Evolutionary conservation across 1,140 invertebrate species (phyloP), one percentile per base, ranked within the genome.

Genomic region (Ostrea edulis): DNA sequence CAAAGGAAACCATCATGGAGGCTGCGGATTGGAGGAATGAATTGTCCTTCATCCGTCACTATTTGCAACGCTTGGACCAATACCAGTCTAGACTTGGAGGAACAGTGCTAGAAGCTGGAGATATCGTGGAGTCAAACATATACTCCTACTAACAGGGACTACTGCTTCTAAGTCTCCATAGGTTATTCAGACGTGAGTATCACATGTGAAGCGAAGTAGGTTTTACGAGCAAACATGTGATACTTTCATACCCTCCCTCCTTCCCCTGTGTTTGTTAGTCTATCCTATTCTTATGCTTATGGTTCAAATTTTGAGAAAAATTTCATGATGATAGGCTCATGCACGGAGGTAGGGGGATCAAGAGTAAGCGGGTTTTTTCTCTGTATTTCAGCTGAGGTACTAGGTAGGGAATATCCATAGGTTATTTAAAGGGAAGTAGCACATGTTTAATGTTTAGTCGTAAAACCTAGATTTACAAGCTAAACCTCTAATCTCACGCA

Each of bases 1-100:
- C 52, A 20, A 87, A 44, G 14, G 35, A 82, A 58, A 17, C 71
- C 2, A 87, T 87, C 55, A 22, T 87, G 12, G 22, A 87, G 35
- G 77, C 81, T 9, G 86, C 86, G 9, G 86, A 87, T 58, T 87
- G 81, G 86, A n/a, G 14, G 22, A 25, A 25, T 62, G 77, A 83
- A 62, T 62, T 44, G 11, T 82, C 81, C 2, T 83, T 83, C 71
- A 77, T 83, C 1, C 58, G 25, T 12, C 83, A 83, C 53, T 87
- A 87, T 82, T 82, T 83, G n/a, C 58, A 52, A 11, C 71, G 82
- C 20, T 2, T 87, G 20, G 54, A 87, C 55, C 11, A 81, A 22
- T 81, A 81, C 8, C 77, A 25, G n/a, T 12, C 77, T 17, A 14
- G 12, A 5, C 29, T 35, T 22, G 44, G 54, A 83, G 17, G 51